These are phyloP conservation scores for Arothron firmamentum DNA, from an alignment of 2,113 vertebrate species.

Conservation along the genomic window DNA sequence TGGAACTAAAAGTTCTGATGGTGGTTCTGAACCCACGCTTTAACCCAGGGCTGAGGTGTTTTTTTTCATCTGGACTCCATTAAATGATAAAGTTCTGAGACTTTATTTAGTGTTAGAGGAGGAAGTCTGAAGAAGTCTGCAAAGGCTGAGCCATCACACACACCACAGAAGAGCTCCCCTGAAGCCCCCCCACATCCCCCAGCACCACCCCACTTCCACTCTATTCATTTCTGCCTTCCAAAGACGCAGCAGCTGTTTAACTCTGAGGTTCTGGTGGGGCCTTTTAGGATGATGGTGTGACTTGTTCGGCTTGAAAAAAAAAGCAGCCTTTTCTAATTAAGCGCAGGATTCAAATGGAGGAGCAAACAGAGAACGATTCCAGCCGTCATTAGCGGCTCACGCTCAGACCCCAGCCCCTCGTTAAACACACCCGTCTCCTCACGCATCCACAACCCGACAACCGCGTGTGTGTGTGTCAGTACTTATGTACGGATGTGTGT, in stretches of 20 bases:
- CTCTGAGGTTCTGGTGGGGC: constrained; percentile 31
- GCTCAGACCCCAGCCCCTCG: constrained; percentile 31
- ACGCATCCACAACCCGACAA: neutral
- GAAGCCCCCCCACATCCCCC: constrained; percentile 1
- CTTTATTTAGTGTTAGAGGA: too few relatives aligned
- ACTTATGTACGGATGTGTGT: constrained; percentile 12
- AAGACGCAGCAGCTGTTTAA: constrained; percentile 38
- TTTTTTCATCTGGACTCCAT: too few relatives aligned
- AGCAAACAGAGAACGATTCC: constrained; percentile 36
- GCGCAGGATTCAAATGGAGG: constrained; percentile 37
- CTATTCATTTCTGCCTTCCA: neutral
- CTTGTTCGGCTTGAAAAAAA: constrained; percentile 42
- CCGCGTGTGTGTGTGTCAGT: neutral
- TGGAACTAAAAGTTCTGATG: too few relatives aligned
- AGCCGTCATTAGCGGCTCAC: constrained; percentile 44
- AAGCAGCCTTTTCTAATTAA: constrained; percentile 57
- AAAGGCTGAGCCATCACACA: too few relatives aligned
- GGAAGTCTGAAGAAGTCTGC: too few relatives aligned
- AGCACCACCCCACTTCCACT: neutral
- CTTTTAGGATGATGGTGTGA: constrained; percentile 30
- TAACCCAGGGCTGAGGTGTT: too few relatives aligned
- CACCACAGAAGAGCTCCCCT: neutral
- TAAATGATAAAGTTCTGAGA: too few relatives aligned
- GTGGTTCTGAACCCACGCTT: too few relatives aligned
- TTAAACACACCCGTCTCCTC: constrained; percentile 28